Evolutionary conservation across 2,888 invertebrate genomes (phyloP), one percentile per base, ranked within the genome.

Genomic region (Stramonita haemastoma): DNA sequence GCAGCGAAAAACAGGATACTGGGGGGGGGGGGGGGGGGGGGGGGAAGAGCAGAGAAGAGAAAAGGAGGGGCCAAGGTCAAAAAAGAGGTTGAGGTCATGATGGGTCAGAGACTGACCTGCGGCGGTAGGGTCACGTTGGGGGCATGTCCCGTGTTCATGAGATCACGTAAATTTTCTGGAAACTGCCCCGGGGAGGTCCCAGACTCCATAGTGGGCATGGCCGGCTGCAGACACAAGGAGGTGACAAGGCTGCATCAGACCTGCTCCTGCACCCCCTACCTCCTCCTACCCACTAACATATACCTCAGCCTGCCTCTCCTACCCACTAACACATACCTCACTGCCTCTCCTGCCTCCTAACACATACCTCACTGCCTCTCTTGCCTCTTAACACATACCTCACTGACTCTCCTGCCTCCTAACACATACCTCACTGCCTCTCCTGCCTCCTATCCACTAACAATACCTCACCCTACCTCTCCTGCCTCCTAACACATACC

Each of bases 101-200:
- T 73, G 66, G 85, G 26, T 85, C 26, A 17, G 26, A 29, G 34
- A 88, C 92, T 89, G 89, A 94, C 94, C 93, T 94, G 93, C 26
- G 97, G 96, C 96, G 98, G 98, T 92, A 98, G 97, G 91, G 98
- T 97, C 89, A 99, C 98, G 96, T 99, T 99, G 88, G 98, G 98
- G 11, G 98, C 98, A 91, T 98, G 98, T 86, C 97, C 97, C 94
- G 98, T 98, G 95, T 98, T 98, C 94, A 98, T 97, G 93, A 99
- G 97, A 91, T 98, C 98, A 95, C 97, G 98, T 94, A 98, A 98
- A 94, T 98, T 98, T 90, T 96, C 96, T 29, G 94, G 94, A 92
- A 94, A 94, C 22, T 93, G 90, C 26, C 90, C 89, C n/a, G 89
- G 90, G 57, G 91, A 32, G 11, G 89, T 85, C 17, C 85, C 90